phyloP scores from a whole-genome alignment of 2,797 vertebrate species.

The Ibycter americanus region DNA sequence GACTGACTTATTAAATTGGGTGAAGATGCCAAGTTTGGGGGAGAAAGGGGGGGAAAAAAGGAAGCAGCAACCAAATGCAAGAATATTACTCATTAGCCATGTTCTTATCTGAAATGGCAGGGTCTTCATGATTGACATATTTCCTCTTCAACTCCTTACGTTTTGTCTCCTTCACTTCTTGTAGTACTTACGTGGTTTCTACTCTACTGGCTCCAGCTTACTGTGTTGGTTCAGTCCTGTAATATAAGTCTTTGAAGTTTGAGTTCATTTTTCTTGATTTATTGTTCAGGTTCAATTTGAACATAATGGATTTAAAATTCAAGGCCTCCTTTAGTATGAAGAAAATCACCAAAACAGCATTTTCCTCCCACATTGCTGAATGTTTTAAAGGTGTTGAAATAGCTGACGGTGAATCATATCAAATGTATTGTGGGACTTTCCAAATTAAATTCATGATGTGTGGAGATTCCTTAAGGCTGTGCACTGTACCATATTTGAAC shows the following conservation, averaged over 20 bases:
- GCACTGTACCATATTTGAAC: not conserved
- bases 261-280: not conserved
- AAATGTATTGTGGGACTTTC: not conserved
- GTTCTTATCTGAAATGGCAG: not conserved
- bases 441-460: not conserved
- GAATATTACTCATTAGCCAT: not conserved
- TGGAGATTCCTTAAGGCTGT: not conserved
- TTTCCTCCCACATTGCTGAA: not conserved
- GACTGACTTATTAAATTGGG: not conserved
- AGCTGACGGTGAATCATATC: not conserved
- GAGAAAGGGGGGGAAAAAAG: not conserved
- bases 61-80: not conserved
- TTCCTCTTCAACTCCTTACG: not conserved
- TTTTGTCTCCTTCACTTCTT: not conserved
- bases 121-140: not conserved
- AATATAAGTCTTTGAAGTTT: not conserved
- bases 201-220: not conserved
- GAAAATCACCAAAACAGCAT: not conserved
- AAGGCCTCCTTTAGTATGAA: not conserved
- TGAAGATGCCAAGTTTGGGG: not conserved
- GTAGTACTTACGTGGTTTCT: not conserved
- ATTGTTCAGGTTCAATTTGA: not conserved
- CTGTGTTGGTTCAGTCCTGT: not conserved
- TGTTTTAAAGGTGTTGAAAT: not conserved
- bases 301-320: not conserved